phyloP scores from a whole-genome alignment of 92 coral and sea anemone genomes.

The Phenganax subtilis region DNA sequence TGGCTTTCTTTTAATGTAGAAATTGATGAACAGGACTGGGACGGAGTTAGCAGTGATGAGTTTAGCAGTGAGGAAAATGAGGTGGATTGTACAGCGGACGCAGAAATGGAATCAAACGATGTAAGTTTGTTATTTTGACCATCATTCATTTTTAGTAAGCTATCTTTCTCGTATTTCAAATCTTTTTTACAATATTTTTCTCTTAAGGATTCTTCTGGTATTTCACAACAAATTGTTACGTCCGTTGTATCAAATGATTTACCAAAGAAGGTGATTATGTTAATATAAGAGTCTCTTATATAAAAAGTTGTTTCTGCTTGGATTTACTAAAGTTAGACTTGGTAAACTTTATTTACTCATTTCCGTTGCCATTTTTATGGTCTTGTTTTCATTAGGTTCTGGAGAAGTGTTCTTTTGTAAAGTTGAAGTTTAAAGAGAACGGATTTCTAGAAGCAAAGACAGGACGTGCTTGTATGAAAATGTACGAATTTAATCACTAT shows the following conservation, averaged over 20 bases:
- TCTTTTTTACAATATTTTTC: not conserved
- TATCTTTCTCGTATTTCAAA: not conserved
- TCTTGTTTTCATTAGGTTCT: conserved; percentile 49
- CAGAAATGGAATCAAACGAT: conserved; percentile 4
- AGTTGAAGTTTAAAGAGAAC: not conserved
- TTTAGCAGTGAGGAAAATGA: conserved; percentile 22
- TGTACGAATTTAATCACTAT: not conserved
- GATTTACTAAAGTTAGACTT: not conserved
- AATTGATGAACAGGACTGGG: conserved; percentile 15
- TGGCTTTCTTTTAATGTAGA: conserved; percentile 2
- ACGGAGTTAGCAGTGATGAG: conserved; percentile 18
- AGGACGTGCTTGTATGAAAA: not conserved
- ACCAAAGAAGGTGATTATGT: conserved; percentile 64
- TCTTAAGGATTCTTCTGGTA: conserved; percentile 51
- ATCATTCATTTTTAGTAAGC: not conserved
- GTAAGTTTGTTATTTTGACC: not conserved
- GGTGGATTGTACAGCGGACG: not conserved
- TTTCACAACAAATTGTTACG: conserved; percentile 77
- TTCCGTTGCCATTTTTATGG: not conserved
- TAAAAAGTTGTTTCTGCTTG: not conserved
- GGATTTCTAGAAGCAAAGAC: not conserved
- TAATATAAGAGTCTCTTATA: conserved; percentile 4
- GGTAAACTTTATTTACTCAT: not conserved
- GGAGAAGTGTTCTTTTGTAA: conserved; percentile 51
- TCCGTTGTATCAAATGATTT: conserved; percentile 69